Percentiles rank a stretch among this genome's conserved stretches.
Conservation (phyloP, 2,113 vertebrate genomes). For the Ctenomys sociabilis region DNA sequence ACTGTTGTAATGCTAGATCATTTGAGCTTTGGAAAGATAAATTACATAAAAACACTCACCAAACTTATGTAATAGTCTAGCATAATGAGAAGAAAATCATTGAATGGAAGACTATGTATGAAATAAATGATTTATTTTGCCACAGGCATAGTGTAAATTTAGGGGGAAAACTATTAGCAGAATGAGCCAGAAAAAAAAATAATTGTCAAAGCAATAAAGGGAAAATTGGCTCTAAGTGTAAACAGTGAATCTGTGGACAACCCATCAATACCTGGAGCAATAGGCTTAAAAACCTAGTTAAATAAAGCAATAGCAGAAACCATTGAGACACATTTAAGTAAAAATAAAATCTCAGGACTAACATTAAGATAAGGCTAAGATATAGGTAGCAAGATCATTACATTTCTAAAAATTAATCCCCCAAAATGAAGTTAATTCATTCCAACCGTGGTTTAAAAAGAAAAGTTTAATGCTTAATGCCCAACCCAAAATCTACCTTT, state of each 20-base stretch:
- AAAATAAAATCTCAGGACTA: slow-evolving; percentile 34
- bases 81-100: slow-evolving; percentile 32
- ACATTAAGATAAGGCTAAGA: slow-evolving; percentile 1
- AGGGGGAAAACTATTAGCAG: background rate
- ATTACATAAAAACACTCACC: slow-evolving; percentile 39
- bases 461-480: background rate
- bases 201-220: slow-evolving; percentile 20
- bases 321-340: background rate
- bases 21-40: slow-evolving; percentile 3
- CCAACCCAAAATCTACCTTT: background rate
- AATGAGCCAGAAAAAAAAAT: slow-evolving; percentile 38
- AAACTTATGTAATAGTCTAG: slow-evolving; percentile 35
- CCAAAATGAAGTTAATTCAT: background rate
- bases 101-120: background rate
- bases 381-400: background rate
- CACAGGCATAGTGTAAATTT: background rate
- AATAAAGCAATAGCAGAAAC: background rate
- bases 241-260: background rate
- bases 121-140: slow-evolving; percentile 65
- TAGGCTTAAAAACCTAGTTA: slow-evolving; percentile 31
- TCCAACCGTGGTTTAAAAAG: background rate
- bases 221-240: slow-evolving; percentile 7
- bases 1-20: slow-evolving; percentile 1
- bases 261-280: background rate
- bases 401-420: background rate